Base-by-base conservation (phyloP, 23 tunicate genomes). In the Botrylloides violaceus region DNA sequence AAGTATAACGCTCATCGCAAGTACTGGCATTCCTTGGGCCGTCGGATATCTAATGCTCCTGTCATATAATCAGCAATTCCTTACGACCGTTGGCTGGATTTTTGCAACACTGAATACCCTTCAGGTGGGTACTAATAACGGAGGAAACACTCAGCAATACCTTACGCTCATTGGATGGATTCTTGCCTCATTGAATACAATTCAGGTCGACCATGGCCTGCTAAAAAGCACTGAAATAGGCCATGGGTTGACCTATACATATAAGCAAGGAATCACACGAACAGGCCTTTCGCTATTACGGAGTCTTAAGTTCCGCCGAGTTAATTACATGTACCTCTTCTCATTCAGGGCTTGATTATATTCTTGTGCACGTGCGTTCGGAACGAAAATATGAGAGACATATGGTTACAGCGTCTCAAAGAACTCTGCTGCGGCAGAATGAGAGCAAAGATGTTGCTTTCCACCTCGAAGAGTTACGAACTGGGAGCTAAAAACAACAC, bases 31-130 rank as follows among this genome's bases (percentile, higher is more conserved):
- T 29, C 32, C 92, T 3, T 84, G 92, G 92, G 28, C 71, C 5
- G 7, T 79, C 36, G 92, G 83, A 34, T 84, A 78, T 71, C 18
- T 84, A 66, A 84, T 79, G 83, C 92, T 84, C 4, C 36, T 84
- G 3, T 84, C 92, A 27, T 32, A 75, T 15, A 76, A 84, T 30
- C 75, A 65, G 2, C 57, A 75, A 19, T 79, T 32, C 34, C 74
- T 58, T 15, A 34, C 53, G 34, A 68, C 72, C 2, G 53, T 79
- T 58, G 78, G 92, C 49, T 84, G 92, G 92, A 55, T 84, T 9
- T 84, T 84, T 53, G 80, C 83, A 0, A 29, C 78, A 18, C 32
- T 57, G 53, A 73, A 56, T 4, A 59, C 84, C 2, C 63, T 60
- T 50, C 92, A 83, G 90, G 90, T 83, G 2, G 12, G 75, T 61